Evolutionary conservation across 2,113 vertebrate genomes (phyloP), one percentile per base, ranked within the genome.

Genomic region (Aphyosemion australe): DNA sequence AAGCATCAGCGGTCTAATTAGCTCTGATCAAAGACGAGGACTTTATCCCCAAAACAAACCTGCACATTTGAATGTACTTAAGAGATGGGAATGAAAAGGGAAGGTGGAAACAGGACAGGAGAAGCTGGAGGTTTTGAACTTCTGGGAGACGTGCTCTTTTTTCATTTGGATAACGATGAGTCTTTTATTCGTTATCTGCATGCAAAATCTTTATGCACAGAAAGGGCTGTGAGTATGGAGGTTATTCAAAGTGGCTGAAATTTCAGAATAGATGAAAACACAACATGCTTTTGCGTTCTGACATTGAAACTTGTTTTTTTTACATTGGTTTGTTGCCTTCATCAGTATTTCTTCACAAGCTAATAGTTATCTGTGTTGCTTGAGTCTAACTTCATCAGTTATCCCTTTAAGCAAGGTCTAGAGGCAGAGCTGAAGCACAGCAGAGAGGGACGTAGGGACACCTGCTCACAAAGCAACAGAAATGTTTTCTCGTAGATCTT

Each of bases 1-100:
- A 76, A 78, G 85, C 80, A 63, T 59, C 70, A 69, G 72, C 84
- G 88, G 89, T 90, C 93, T 93, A 92, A 94, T 94, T 93, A 94
- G 87, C 13, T 15, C 64, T 86, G 91, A 94, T 94, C 93, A 93
- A 94, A 94, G 91, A 42, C 0, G 45, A 68, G 59, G 71, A 81
- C 76, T 84, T 92, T 81, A 92, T 92, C 91, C 91, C 90, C 83
- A 88, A 92, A 93, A 92, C 90, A 93, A 93, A 93, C 91, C 92
- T 93, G 90, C 79, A 84, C 88, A 90, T 90, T 86, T 87, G 84
- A 87, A 92, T 91, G 83, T 75, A 80, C 83, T 76, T 47, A 56
- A 68, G 65, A 84, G 70, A 64, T 67, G 69, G 73, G 80, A 78
- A 82, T 56, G 69, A 31, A 43, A 50, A 54, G 65, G 61, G 19